A percentile compares a stretch with the other conserved stretches of the same genome.
Conservation (phyloP, 2,888 invertebrate species). For the Panzeria rudis region DNA sequence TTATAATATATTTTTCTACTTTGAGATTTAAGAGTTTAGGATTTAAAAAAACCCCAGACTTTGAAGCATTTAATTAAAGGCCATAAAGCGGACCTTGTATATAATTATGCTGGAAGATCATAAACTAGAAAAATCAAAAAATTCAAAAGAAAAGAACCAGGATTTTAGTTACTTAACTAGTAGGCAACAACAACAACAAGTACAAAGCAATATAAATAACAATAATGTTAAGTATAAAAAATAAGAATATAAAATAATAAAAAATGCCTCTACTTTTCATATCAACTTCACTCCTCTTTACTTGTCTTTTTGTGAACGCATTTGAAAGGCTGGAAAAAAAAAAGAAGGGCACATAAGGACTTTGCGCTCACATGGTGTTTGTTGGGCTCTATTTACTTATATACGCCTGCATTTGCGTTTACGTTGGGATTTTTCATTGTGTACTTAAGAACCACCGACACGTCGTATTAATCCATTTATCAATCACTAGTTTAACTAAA, state of each 20-base stretch:
- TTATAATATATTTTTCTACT: constrained; percentile 36
- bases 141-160: constrained; percentile 43
- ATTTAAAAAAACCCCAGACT: not conserved
- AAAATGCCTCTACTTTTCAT: constrained; percentile 3
- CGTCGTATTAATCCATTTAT: constrained; percentile 72
- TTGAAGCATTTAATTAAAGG: constrained; percentile 29
- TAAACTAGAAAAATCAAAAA: constrained; percentile 18
- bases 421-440: constrained; percentile 39
- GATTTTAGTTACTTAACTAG: constrained; percentile 52
- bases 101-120: constrained; percentile 56
- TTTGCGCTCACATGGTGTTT: constrained; percentile 23
- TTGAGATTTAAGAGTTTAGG: constrained; percentile 27
- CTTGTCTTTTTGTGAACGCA: not conserved
- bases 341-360: constrained; percentile 24
- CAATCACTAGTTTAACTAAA: constrained; percentile 71
- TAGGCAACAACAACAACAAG: constrained; percentile 34
- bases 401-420: constrained; percentile 7
- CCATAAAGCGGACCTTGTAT: constrained; percentile 33
- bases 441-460: constrained; percentile 69
- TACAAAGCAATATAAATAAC: constrained; percentile 9
- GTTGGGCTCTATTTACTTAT: constrained; percentile 23
- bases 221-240: not conserved
- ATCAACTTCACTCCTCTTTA: constrained; percentile 11
- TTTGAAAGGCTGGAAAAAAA: constrained; percentile 36
- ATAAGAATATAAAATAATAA: not conserved